Conservation (phyloP, 2,113 vertebrate genomes). For the Mionectes macconnelli region DNA sequence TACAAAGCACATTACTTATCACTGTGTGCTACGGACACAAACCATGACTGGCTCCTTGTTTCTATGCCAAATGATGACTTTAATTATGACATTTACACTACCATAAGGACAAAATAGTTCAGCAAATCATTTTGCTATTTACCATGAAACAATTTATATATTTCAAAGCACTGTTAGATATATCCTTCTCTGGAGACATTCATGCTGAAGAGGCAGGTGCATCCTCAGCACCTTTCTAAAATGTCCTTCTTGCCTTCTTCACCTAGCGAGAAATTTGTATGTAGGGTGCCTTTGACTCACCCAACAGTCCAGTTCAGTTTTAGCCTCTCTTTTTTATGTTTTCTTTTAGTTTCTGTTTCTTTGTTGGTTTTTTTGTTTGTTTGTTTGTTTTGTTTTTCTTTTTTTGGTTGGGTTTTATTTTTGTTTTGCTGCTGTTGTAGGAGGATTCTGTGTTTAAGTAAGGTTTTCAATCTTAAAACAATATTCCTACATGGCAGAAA, state of each 20-base stretch:
- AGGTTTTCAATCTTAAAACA: neutral
- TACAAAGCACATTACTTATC: neutral
- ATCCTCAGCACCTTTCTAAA: neutral
- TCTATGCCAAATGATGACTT: neutral
- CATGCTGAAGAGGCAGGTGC: neutral
- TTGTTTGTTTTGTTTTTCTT: no score
- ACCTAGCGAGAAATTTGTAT: neutral
- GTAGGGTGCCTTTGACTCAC: fast-evolving
- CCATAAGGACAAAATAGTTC: neutral
- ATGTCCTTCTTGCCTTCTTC: neutral
- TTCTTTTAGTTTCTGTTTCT: neutral
- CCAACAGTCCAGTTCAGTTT: neutral
- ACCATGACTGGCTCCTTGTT: neutral
- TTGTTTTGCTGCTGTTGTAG: neutral
- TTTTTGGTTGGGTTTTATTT: neutral
- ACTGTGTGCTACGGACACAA: neutral
- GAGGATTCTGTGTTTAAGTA: neutral
- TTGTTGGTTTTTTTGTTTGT: neutral
- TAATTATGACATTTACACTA: neutral
- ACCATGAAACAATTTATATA: neutral
- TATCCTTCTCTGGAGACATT: neutral
- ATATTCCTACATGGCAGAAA: neutral
- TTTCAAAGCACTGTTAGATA: neutral
- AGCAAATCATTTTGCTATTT: neutral
- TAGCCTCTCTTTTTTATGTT: neutral